Conservation (phyloP, 2,113 vertebrate genomes). For the Crypturellus undulatus region DNA sequence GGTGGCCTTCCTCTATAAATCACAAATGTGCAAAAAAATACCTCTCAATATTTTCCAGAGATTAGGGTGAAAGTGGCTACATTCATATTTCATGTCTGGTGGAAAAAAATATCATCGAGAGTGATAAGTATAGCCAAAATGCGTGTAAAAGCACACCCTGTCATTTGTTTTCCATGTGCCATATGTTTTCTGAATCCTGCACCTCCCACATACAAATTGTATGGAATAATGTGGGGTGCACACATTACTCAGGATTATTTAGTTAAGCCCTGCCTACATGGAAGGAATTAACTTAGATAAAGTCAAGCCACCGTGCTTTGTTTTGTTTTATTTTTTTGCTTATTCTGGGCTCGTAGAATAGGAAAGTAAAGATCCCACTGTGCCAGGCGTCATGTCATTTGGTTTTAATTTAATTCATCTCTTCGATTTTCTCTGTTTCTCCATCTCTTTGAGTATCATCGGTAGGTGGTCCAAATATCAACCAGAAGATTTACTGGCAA, state of each 20-base stretch:
- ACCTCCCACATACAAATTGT: conserved; percentile 74
- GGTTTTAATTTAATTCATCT: conserved; percentile 71
- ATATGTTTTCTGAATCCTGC: conserved; percentile 75
- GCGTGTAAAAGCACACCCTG: conserved; percentile 70
- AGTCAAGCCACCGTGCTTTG: conserved; percentile 47
- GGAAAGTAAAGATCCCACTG: conserved; percentile 59
- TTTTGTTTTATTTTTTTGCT: conserved; percentile 12
- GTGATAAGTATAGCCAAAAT: conserved; percentile 67
- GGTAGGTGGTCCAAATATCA: conserved; percentile 72
- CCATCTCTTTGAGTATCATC: conserved; percentile 39
- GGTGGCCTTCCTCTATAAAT: conserved; percentile 41
- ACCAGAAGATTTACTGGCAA: conserved; percentile 76
- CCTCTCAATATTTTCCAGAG: conserved; percentile 17
- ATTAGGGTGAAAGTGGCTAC: conserved; percentile 58
- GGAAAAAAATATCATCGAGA: conserved; percentile 58
- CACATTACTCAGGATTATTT: conserved; percentile 65
- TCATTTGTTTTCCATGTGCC: conserved; percentile 72
- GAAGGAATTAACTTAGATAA: conserved; percentile 45
- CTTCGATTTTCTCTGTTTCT: conserved; percentile 42
- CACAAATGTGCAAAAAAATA: conserved; percentile 22
- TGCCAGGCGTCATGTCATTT: conserved; percentile 62
- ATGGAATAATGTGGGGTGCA: conserved; percentile 67
- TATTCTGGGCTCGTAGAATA: conserved; percentile 62
- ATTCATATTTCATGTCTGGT: conserved; percentile 56
- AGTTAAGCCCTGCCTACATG: conserved; percentile 51